These are phyloP conservation scores for Euzetes globulus DNA, from an alignment of 2,888 invertebrate genomes.

Conservation along the genomic window DNA sequence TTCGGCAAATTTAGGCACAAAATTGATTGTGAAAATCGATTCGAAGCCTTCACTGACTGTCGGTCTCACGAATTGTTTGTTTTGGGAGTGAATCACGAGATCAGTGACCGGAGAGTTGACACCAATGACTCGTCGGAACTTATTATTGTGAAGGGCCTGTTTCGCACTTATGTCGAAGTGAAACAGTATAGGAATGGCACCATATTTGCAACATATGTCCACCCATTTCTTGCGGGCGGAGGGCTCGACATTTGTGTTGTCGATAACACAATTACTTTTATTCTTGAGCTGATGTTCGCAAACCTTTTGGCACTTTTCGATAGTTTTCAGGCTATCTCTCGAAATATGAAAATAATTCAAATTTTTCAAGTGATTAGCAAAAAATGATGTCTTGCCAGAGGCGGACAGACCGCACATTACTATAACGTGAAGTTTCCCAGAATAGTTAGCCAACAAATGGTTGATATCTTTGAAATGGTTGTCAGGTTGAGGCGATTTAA, in stretches of 20 bases:
- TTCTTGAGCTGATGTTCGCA: neutral
- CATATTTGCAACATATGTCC: neutral
- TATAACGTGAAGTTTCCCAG: conserved; percentile 9
- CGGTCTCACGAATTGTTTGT: conserved; percentile 32
- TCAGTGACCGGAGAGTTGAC: conserved; percentile 27
- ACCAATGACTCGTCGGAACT: conserved; percentile 25
- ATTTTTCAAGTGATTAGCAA: conserved; percentile 1
- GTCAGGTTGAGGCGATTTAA: too few relatives aligned
- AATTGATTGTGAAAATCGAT: conserved; percentile 29
- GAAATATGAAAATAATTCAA: conserved; percentile 23
- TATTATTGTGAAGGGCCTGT: conserved; percentile 35
- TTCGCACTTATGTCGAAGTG: conserved; percentile 23
- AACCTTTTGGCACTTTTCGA: conserved; percentile 30
- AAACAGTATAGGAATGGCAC: conserved; percentile 21
- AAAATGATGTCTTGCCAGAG: conserved; percentile 34
- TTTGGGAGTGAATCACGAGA: conserved; percentile 27
- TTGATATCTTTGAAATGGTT: neutral
- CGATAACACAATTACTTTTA: conserved; percentile 30
- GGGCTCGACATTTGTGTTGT: conserved; percentile 32
- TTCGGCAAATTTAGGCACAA: conserved; percentile 27
- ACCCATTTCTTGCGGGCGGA: conserved; percentile 25
- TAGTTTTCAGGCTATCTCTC: conserved; percentile 32
- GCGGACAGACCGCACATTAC: conserved; percentile 34
- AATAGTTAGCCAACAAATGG: conserved; percentile 22
- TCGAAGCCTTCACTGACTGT: conserved; percentile 20